Base-by-base conservation (phyloP, 2,797 vertebrate species). In the Microctenopoma stevenorrisi region DNA sequence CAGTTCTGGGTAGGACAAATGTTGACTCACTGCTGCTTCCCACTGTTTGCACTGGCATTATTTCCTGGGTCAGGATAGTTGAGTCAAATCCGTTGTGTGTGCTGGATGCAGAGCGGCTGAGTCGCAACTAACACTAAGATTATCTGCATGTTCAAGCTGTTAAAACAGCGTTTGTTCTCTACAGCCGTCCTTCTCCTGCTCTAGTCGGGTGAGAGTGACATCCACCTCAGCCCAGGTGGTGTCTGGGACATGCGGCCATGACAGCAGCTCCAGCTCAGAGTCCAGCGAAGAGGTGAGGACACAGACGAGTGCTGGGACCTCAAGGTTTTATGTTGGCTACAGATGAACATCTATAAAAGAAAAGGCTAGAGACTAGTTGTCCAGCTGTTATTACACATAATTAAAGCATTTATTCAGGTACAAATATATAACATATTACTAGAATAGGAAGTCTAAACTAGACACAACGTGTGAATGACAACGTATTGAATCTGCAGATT, bases 231-330 rank as follows among this genome's bases (percentile, higher is more conserved):
- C 83, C 4, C 70, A 81, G 50, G 72, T 92, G 48, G 0, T 88
- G 0, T 72, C 79, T 12, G 51, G 90, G 52, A 79, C 35, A 2
- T 94, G 92, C 26, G 46, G 64, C 69, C 54, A 15, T 0, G 54
- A 57, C 9, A 14, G 78, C 67, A 89, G 84, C 79, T 89, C 85
- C 51, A 91, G 90, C 78, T 86, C 85, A 0, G 87, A 89, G 74
- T 92, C 90, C 71, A 92, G 89, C 8, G 91, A 91, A 68, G 90
- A 92, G 88, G 91, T 93, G 68, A 87, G 82, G 51, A 47, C 8
- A 22, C 16, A 28, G 8, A 63, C 7, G 5, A 7, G 30, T 22
- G 22, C 22, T 22, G 22, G 22, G 22, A 22, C 22, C 22, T 22
- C 22, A 22, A 22, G 28, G 28, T 30, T 30, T 22, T 22, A 22